These are phyloP conservation scores for Epistrophe eligans DNA, from an alignment of 2,888 invertebrate genomes.

Conservation along the genomic window DNA sequence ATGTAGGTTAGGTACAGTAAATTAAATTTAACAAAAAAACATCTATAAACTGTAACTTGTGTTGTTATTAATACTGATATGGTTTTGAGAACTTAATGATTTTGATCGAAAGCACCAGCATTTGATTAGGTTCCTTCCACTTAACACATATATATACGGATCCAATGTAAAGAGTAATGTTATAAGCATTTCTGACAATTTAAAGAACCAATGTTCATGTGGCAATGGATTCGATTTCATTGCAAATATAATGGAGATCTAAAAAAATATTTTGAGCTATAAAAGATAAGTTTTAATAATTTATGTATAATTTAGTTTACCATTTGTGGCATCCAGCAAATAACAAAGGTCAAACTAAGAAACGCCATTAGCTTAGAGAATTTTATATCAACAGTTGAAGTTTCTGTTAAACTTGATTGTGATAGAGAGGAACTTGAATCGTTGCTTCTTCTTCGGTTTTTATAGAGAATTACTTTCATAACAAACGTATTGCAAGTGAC, in stretches of 20 bases:
- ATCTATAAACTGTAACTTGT: slow-evolving; percentile 8
- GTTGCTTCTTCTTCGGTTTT: slow-evolving; percentile 81
- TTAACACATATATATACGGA: slow-evolving; percentile 92
- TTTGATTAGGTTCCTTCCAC: slow-evolving; percentile 83
- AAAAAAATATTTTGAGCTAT: slow-evolving; percentile 76
- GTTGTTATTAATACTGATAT: neutral
- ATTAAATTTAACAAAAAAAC: neutral
- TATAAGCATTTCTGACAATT: slow-evolving; percentile 89
- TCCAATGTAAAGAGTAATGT: slow-evolving; percentile 92
- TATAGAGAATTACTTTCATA: slow-evolving; percentile 88
- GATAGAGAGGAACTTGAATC: slow-evolving; percentile 79
- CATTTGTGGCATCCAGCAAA: slow-evolving; percentile 95
- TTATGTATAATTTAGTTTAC: slow-evolving; percentile 84
- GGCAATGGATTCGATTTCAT: slow-evolving; percentile 80
- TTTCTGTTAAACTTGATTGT: slow-evolving; percentile 80
- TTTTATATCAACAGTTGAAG: slow-evolving; percentile 90
- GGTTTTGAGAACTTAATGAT: neutral
- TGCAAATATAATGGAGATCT: slow-evolving; percentile 88
- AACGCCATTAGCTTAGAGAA: slow-evolving; percentile 94
- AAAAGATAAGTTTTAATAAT: slow-evolving; percentile 2
- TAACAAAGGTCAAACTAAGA: slow-evolving; percentile 91
- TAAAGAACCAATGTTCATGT: slow-evolving; percentile 82
- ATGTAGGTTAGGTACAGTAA: too few relatives aligned
- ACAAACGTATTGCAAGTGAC: slow-evolving; percentile 93
- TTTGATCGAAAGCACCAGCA: neutral